Base-by-base conservation (phyloP, 1,140 invertebrate genomes). In the Prorops nasuta region DNA sequence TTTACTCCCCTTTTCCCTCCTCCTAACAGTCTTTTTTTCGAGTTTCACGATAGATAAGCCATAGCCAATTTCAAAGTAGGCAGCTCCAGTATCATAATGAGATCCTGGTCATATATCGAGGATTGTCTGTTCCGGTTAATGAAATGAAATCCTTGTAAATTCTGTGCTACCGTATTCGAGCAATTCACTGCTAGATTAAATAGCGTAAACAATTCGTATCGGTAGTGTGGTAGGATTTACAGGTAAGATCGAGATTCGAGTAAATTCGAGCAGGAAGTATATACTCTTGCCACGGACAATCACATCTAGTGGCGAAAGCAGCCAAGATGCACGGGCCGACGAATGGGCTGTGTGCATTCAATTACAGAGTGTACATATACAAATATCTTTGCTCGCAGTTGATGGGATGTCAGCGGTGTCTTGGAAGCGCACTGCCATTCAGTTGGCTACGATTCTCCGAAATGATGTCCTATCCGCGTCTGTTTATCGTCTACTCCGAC, bases 401-500 rank as follows among this genome's bases (percentile, higher is more conserved):
- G 43, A 56, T 44, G 18, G 31, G 37, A 45, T 42, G 57, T 47
- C 47, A 38, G 48, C 32, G n/a, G 44, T 44, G 49, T 63, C 64
- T 64, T 51, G 52, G 51, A 56, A 61, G 55, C 46, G 50, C 21
- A 47, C 34, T 46, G 41, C 41, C 54, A 67, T 66, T 66, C 52
- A 69, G 40, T 19, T 45, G 47, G 44, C 58, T 54, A 60, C 53
- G 36, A 39, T 57, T 44, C 47, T 31, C 49, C 47, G 48, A 51
- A 40, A 53, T 60, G 49, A 49, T 56, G 41, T 54, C 52, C 50
- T 57, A 54, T 60, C 37, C 52, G n/a, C 24, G 49, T 44, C 57
- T 64, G 57, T 64, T 64, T 63, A 63, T 64, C 62, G 57, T 66
- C 57, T 60, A 56, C 60, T 64, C 53, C 51, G 56, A 51, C 56